Evolutionary conservation across 2,888 invertebrate genomes (phyloP).

Genomic region (Xylota sylvarum): DNA sequence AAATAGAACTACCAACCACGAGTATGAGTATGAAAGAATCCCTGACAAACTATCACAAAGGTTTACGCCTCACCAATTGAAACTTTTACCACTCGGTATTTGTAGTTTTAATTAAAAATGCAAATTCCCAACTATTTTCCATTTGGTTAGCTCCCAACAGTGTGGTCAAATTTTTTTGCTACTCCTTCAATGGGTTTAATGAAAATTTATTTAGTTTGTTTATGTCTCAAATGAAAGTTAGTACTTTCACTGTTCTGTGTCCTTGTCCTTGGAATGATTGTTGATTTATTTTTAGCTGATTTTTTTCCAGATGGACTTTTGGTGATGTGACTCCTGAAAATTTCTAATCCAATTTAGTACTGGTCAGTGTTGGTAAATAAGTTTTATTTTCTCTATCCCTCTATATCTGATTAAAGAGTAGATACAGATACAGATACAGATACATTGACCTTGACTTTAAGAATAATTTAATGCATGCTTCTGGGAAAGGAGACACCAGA

Average conservation of each 20-base stretch:
- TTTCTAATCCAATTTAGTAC: slow-evolving; percentile 20
- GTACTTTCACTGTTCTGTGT: background rate
- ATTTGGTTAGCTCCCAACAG: background rate
- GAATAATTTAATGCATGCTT: background rate
- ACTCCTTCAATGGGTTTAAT: no score
- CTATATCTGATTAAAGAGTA: background rate
- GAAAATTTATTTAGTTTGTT: background rate
- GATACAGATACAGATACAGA: background rate
- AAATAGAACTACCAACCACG: no score
- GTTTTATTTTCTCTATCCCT: background rate
- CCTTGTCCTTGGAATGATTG: slow-evolving; percentile 6
- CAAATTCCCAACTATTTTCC: background rate
- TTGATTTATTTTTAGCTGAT: background rate
- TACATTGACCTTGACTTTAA: background rate
- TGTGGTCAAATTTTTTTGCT: background rate
- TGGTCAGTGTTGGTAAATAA: background rate
- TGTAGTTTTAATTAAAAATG: slow-evolving; percentile 26
- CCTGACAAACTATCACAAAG: no score
- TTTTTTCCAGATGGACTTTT: slow-evolving; percentile 16
- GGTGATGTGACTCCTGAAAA: background rate
- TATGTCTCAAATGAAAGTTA: background rate
- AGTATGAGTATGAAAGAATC: no score
- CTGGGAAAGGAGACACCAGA: background rate
- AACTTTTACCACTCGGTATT: background rate
- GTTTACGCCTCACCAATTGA: background rate